These are phyloP conservation scores for Melanophora roralis DNA, from an alignment of 2,888 invertebrate genomes.

Conservation along the genomic window DNA sequence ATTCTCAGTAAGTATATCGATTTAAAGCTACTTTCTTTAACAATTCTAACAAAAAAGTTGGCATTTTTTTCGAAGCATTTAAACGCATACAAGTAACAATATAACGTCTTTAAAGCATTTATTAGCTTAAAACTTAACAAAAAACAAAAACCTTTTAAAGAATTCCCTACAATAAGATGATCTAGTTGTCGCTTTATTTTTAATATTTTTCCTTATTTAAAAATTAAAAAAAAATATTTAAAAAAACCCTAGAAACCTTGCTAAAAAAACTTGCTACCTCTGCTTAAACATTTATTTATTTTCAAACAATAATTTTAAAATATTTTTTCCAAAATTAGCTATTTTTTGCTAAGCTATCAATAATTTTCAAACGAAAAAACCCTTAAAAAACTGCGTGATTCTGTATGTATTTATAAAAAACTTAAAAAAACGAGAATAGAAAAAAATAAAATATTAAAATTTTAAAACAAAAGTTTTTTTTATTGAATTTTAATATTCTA, in stretches of 20 bases:
- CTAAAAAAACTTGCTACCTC: constrained; percentile 59
- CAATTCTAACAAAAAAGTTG: neutral
- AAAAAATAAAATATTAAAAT: constrained; percentile 15
- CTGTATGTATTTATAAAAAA: constrained; percentile 62
- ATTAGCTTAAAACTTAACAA: constrained; percentile 45
- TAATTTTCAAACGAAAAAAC: constrained; percentile 63
- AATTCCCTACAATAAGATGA: neutral
- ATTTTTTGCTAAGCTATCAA: constrained; percentile 27
- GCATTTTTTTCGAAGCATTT: neutral
- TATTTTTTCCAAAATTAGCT: neutral
- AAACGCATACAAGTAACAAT: constrained; percentile 28
- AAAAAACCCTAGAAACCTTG: constrained; percentile 32
- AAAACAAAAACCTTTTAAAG: constrained; percentile 1
- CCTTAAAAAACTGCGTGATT: constrained; percentile 56
- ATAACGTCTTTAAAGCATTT: constrained; percentile 56
- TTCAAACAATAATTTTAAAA: neutral
- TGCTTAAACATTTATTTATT: constrained; percentile 34
- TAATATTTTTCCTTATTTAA: neutral
- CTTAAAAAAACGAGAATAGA: constrained; percentile 36
- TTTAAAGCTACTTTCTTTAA: neutral
- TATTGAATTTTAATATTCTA: no score
- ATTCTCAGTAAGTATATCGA: neutral
- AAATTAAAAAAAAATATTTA: neutral
- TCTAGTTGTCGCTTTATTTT: neutral
- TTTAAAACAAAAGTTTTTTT: neutral